Conservation (phyloP, 2,888 invertebrate genomes). For the Torymus aiolomorphi region DNA sequence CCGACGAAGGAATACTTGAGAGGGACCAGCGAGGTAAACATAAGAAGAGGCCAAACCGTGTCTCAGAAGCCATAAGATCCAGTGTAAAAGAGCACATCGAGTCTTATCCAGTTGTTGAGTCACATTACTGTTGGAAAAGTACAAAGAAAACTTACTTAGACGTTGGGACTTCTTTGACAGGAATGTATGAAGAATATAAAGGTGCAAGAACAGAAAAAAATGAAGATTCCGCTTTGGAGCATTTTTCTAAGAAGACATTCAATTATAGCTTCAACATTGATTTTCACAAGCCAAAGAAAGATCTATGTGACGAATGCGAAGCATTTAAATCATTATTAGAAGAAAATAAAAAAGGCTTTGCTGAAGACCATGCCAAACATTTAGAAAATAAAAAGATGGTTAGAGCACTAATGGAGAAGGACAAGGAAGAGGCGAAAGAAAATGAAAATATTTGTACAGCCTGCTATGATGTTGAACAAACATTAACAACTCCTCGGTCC, state of each 20-base stretch:
- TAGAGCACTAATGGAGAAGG: background rate
- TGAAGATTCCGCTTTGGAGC: background rate
- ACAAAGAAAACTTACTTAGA: background rate
- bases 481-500: no score
- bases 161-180: background rate
- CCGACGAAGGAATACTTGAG: background rate
- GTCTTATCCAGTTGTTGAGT: background rate
- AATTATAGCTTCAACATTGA: background rate
- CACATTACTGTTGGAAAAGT: background rate
- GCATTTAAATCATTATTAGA: background rate
- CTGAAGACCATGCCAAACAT: no score
- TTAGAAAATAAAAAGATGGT: background rate
- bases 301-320: background rate
- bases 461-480: no score
- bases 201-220: background rate
- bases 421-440: background rate
- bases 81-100: background rate
- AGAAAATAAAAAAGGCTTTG: no score
- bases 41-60: background rate
- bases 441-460: background rate
- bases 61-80: background rate
- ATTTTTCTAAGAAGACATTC: background rate
- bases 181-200: background rate
- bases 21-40: background rate
- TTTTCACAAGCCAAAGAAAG: background rate